Evolutionary conservation across 2,888 invertebrate genomes (phyloP), one percentile per base, ranked within the genome.

Genomic region (Sthenelais limicola): DNA sequence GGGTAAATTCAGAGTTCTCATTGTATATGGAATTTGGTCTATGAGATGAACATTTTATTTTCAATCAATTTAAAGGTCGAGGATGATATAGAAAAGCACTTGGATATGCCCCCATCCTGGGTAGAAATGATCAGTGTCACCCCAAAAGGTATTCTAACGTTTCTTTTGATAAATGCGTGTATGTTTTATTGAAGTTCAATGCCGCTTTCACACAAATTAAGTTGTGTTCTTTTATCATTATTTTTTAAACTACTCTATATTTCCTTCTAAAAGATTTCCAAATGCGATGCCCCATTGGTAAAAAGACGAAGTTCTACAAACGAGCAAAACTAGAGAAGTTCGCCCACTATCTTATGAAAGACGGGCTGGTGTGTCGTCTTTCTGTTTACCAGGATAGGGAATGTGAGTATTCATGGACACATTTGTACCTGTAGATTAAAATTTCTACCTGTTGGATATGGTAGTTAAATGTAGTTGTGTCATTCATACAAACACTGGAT

Each of bases 321-420:
- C 91, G 92, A 79, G 91, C 92, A 0, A 89, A 93, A 48, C 89
- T 94, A 7, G 94, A 95, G 85, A 91, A 93, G 77, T 95, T 92
- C 86, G 91, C 95, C 0, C 92, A 93, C 0, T 95, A 95, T 81
- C 90, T 91, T 0, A 91, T 93, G 81, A 88, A 88, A 0, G 93
- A 94, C 84, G 96, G 95, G 0, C 88, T 94, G 47, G 89, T 92
- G 0, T 90, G 81, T 4, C 75, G 84, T 33, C 80, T 88, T 26
- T 86, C 87, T 32, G 79, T 87, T 56, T 88, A 82, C 77, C 81
- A 83, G 21, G 85, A 88, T 77, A 80, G 78, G 70, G 85, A 87
- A 76, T 81, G 88, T 86, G 82, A 84, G 84, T 82, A 18, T 51
- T 51, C 18, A 4, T 24, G 18, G 12, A 18, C n/a, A 43, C n/a